phyloP scores from a whole-genome alignment of 2,797 vertebrate genomes.

The Falco concolor region DNA sequence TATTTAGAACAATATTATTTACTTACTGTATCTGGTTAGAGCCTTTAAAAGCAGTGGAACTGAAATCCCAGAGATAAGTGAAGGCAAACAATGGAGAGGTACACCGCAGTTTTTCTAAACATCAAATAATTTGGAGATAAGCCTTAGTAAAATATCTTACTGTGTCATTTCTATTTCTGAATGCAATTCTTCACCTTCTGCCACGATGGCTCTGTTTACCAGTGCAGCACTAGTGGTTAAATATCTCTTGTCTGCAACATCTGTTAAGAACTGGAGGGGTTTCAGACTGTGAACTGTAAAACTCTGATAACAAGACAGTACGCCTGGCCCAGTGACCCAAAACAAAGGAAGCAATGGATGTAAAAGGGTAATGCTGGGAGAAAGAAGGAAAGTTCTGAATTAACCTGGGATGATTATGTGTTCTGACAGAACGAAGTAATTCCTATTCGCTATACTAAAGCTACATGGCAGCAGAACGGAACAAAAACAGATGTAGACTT shows the following conservation, averaged over 20 bases:
- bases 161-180: conserved; percentile 65
- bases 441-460: conserved; percentile 55
- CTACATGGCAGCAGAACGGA: conserved; percentile 56
- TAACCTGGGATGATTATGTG: conserved; percentile 73
- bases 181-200: conserved; percentile 70
- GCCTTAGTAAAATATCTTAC: conserved; percentile 45
- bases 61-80: conserved; percentile 67
- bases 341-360: conserved; percentile 62
- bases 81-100: conserved; percentile 62
- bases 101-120: conserved; percentile 73
- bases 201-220: conserved; percentile 58
- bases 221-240: conserved; percentile 61
- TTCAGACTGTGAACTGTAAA: conserved; percentile 57
- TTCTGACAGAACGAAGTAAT: conserved; percentile 81
- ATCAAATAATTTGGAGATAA: conserved; percentile 74
- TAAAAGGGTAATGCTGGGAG: conserved; percentile 59
- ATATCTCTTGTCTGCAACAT: conserved; percentile 63
- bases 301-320: conserved; percentile 27
- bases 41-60: background rate
- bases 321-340: conserved; percentile 78
- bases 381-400: conserved; percentile 53
- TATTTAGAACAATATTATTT: background rate
- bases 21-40: background rate
- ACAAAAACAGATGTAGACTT: conserved; percentile 59
- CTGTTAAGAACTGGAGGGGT: conserved; percentile 56